Evolutionary conservation across 2,113 vertebrate genomes (phyloP).

Genomic region (Pipa parva): DNA sequence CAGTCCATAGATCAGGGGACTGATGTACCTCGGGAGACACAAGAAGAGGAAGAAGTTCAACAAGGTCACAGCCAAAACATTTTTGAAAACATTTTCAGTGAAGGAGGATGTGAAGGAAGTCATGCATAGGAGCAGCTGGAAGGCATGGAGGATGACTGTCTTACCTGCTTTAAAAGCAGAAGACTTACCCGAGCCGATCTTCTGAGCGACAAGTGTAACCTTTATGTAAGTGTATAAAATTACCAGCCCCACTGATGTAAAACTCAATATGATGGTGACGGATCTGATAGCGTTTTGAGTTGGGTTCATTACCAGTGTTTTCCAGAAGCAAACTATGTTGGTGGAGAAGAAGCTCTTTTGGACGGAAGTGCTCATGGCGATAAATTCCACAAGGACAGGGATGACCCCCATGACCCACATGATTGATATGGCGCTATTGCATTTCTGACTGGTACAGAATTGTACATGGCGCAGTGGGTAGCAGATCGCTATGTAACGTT

Average conservation of each 20-base stretch:
- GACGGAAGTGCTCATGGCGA: not conserved
- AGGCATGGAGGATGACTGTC: slow-evolving; percentile 14
- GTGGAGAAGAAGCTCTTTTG: not conserved
- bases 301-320: not conserved
- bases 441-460: not conserved
- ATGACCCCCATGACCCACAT: slow-evolving; percentile 7
- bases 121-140: slow-evolving; percentile 20
- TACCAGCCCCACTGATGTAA: slow-evolving; percentile 2
- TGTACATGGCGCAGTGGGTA: slow-evolving; percentile 3
- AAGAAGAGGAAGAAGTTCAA: slow-evolving; percentile 18
- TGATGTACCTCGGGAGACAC: slow-evolving; percentile 15
- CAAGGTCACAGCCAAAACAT: not conserved
- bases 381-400: slow-evolving; percentile 6
- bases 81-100: not conserved
- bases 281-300: not conserved
- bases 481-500: slow-evolving; percentile 31
- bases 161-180: slow-evolving; percentile 9
- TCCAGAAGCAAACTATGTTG: not conserved
- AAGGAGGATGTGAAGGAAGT: not conserved
- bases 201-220: slow-evolving; percentile 6
- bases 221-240: slow-evolving; percentile 25
- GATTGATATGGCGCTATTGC: not conserved
- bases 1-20: slow-evolving; percentile 16
- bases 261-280: not conserved
- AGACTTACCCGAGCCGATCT: not conserved